Evolutionary conservation across 2,888 invertebrate genomes (phyloP).

Genomic region (Drosophila parthenogenetica): DNA sequence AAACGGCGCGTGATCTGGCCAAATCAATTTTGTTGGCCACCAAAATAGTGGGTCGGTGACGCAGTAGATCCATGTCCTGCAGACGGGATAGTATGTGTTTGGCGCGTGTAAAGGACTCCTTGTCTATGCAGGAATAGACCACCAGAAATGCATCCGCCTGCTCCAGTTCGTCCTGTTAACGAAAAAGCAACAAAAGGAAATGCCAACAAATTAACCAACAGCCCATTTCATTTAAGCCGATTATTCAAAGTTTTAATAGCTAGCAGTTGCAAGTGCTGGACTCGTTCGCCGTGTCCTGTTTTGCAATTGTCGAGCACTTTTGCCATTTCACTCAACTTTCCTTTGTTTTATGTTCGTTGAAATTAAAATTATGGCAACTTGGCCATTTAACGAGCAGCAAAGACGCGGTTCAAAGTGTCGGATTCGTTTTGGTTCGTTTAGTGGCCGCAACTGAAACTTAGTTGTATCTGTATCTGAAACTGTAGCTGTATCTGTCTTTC

Average conservation of each 20-base stretch:
- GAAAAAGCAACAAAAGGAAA: slow-evolving; percentile 22
- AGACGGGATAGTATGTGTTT: slow-evolving; percentile 92
- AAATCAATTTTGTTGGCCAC: slow-evolving; percentile 98
- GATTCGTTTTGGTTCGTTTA: slow-evolving; percentile 9
- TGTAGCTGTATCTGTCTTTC: background rate
- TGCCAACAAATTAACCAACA: slow-evolving; percentile 43
- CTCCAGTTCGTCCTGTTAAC: slow-evolving; percentile 90
- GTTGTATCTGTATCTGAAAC: background rate
- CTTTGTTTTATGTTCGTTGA: slow-evolving; percentile 63
- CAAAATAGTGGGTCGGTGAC: slow-evolving; percentile 92
- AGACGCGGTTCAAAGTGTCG: slow-evolving; percentile 14
- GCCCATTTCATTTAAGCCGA: slow-evolving; percentile 17
- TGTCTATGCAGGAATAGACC: slow-evolving; percentile 96
- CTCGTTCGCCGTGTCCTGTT: slow-evolving; percentile 22
- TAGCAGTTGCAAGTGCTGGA: background rate
- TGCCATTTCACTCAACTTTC: background rate
- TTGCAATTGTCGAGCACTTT: slow-evolving; percentile 11
- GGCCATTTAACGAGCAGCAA: slow-evolving; percentile 50
- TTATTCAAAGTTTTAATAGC: slow-evolving; percentile 13
- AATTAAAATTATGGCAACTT: slow-evolving; percentile 75
- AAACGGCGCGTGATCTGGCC: slow-evolving; percentile 94
- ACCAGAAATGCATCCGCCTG: slow-evolving; percentile 94
- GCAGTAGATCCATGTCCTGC: slow-evolving; percentile 91
- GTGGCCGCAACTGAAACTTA: slow-evolving; percentile 4
- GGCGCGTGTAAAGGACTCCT: slow-evolving; percentile 93